Evolutionary conservation across 2,888 invertebrate species (phyloP).

Genomic region (Ganaspis brasiliensis): DNA sequence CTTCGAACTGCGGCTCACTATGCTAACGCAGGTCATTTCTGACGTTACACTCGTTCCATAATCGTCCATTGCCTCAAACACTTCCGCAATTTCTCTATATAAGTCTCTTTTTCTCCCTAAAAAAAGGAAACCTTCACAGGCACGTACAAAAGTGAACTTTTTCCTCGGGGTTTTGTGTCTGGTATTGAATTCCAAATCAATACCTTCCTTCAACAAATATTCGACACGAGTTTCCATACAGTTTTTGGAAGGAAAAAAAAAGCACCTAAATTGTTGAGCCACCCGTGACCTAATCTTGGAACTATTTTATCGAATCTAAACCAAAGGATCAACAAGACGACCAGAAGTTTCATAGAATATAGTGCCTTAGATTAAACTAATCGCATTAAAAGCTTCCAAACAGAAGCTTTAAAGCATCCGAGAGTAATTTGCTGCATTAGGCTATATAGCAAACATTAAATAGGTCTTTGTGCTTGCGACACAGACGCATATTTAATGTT

Average conservation of each 20-base stretch:
- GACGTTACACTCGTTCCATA: neutral
- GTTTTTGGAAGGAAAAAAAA: neutral
- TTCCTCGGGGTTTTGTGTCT: neutral
- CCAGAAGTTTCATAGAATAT: slow-evolving; percentile 18
- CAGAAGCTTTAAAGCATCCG: slow-evolving; percentile 27
- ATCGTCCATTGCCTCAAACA: slow-evolving; percentile 5
- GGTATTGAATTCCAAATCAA: slow-evolving; percentile 2
- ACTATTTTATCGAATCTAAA: slow-evolving; percentile 11
- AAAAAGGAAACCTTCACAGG: neutral
- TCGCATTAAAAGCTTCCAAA: slow-evolving; percentile 30
- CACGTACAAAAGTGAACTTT: neutral
- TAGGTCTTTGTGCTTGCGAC: slow-evolving; percentile 19
- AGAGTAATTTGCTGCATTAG: slow-evolving; percentile 13
- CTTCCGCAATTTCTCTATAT: neutral
- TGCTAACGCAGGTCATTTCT: neutral
- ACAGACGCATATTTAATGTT: slow-evolving; percentile 25
- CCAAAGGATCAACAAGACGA: slow-evolving; percentile 4
- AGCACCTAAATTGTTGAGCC: neutral
- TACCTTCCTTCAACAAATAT: neutral
- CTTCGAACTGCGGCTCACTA: slow-evolving; percentile 21
- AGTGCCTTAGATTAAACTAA: slow-evolving; percentile 28
- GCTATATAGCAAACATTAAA: slow-evolving; percentile 17
- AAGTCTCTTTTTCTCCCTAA: neutral
- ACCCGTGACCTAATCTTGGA: neutral
- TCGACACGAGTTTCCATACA: neutral